These are phyloP conservation scores for Danio jaintianensis DNA, from an alignment of 2,797 vertebrate genomes.

Conservation along the genomic window DNA sequence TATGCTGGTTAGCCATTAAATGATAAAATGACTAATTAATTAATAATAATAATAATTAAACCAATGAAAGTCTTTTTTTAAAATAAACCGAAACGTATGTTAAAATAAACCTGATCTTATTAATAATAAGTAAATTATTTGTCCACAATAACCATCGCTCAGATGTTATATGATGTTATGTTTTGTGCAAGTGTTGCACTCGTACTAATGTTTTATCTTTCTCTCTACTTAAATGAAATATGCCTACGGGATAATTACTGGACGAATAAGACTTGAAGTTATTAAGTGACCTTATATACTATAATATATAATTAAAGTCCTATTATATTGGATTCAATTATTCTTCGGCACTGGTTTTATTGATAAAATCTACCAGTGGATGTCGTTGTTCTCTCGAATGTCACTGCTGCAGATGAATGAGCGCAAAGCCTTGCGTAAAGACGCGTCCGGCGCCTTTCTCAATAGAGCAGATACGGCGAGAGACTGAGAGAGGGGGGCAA, in stretches of 20 bases:
- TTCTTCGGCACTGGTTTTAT: constrained; percentile 60
- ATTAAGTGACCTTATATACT: neutral
- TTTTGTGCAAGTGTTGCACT: too few species aligned
- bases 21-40: too few species aligned
- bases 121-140: too few species aligned
- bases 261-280: too few species aligned
- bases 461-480: constrained; percentile 64
- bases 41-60: too few species aligned
- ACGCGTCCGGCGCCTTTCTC: constrained; percentile 73
- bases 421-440: constrained; percentile 74
- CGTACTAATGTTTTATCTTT: too few species aligned
- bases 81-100: too few species aligned
- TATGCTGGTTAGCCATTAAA: too few species aligned
- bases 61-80: too few species aligned
- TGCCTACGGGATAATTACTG: neutral
- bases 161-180: too few species aligned
- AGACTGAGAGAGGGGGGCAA: constrained; percentile 70
- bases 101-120: too few species aligned
- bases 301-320: neutral
- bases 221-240: neutral
- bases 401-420: constrained; percentile 77
- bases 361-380: constrained; percentile 85
- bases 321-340: constrained; percentile 16
- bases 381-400: constrained; percentile 85
- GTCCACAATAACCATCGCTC: too few species aligned